Evolutionary conservation across 2,888 invertebrate genomes (phyloP), one percentile per base, ranked within the genome.

Genomic region (Agriopis aurantiaria): DNA sequence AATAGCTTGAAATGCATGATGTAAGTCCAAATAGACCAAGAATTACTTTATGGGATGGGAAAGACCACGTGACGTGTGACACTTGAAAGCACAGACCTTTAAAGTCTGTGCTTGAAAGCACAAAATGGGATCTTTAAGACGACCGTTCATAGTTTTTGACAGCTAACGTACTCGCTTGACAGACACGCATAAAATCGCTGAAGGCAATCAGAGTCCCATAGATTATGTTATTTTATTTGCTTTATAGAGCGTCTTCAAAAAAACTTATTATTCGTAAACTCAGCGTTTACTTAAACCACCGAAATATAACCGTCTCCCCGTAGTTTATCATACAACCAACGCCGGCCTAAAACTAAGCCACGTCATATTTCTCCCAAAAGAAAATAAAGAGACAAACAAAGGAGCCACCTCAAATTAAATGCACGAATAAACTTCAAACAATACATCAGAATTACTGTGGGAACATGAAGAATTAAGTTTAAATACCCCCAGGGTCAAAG

Each of bases 401-500:
- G 64, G 71, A 72, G 69, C 64, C 66, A 68, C 45, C 62, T 60
- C 63, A 74, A 75, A 78, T 80, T 78, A 76, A 73, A 74, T 74
- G 73, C 69, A 70, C 58, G 65, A 76, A 75, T 73, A 68, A 74
- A 74, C 73, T 73, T 74, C 79, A 78, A 75, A 82, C 79, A 78
- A 78, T 77, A 81, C 74, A 75, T 75, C 75, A 74, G 71, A 75
- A 74, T 75, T 76, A 75, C 70, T 63, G 75, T 72, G 69, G 68
- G 69, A 75, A 75, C 75, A 80, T 80, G 72, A 78, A 84, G 76
- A 80, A 84, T 84, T 81, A 80, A 80, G 75, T 79, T 80, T 78
- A 77, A 81, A 82, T 75, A 75, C 77, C 75, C 77, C 61, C 68
- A 74, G 77, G 77, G 77, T 78, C 72, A 74, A 75, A 77, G 73